Evolutionary conservation across 2,888 invertebrate genomes (phyloP).

Genomic region (Antheraea assamensis): DNA sequence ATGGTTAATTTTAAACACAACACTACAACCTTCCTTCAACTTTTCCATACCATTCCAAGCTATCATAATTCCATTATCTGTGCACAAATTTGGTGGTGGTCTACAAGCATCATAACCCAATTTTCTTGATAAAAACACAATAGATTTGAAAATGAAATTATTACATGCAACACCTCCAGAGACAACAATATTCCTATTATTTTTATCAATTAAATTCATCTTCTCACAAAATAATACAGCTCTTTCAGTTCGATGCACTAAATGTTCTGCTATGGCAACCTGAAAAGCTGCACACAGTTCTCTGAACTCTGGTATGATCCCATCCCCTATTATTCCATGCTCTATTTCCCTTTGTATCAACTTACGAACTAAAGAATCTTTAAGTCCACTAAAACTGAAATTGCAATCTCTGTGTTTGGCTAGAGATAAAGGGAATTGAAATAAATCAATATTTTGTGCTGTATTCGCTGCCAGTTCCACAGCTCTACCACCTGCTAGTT

Average conservation of each 20-base stretch:
- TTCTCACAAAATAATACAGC: conserved; percentile 88
- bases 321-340: conserved; percentile 83
- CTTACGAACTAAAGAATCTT: conserved; percentile 81
- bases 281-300: conserved; percentile 95
- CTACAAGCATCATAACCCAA: conserved; percentile 85
- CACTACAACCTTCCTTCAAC: conserved; percentile 70
- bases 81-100: conserved; percentile 93
- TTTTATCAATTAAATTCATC: conserved; percentile 78
- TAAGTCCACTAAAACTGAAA: conserved; percentile 95
- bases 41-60: conserved; percentile 98
- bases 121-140: conserved; percentile 85
- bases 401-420: conserved; percentile 88
- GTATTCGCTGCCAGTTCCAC: conserved; percentile 90
- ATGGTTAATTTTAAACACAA: conserved; percentile 78
- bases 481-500: conserved; percentile 91
- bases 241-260: conserved; percentile 91
- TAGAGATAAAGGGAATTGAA: conserved; percentile 86
- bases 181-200: conserved; percentile 86
- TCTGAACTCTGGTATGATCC: conserved; percentile 86
- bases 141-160: conserved; percentile 87
- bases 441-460: conserved; percentile 84
- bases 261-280: conserved; percentile 87
- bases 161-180: conserved; percentile 99
- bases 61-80: conserved; percentile 99
- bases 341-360: conserved; percentile 83